A percentile compares a stretch with the other conserved stretches of the same genome.
Evolutionary conservation across 2,113 vertebrate genomes (phyloP).

Genomic region (Cheirogaleus medius): DNA sequence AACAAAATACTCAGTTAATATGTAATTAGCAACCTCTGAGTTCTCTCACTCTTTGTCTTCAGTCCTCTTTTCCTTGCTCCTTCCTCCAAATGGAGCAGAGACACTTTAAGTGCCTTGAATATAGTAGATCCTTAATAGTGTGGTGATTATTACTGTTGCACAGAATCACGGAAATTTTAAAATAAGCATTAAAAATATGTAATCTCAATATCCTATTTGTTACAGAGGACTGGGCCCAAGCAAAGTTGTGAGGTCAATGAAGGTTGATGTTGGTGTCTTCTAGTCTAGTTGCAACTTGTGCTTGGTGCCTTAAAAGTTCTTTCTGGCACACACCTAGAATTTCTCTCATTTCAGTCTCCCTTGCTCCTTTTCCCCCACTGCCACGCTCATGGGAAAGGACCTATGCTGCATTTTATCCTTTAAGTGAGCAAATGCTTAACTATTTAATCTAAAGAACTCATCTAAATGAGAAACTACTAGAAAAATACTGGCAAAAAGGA

Average conservation of each 20-base stretch:
- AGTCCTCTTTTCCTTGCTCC: background rate
- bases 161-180: background rate
- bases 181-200: background rate
- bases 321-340: background rate
- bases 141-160: background rate
- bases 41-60: background rate
- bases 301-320: background rate
- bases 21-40: background rate
- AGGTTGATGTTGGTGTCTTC: background rate
- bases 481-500: background rate
- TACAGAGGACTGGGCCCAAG: background rate
- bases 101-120: background rate
- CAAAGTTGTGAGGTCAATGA: background rate
- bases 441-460: background rate
- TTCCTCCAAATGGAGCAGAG: background rate
- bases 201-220: background rate
- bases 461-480: background rate
- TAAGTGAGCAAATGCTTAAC: background rate
- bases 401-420: background rate
- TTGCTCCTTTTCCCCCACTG: accelerated
- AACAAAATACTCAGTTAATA: background rate
- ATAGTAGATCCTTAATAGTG: background rate
- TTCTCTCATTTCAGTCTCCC: background rate
- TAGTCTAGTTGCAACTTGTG: background rate
- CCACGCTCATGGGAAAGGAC: background rate